Evolutionary conservation across 2,797 vertebrate species (phyloP), one percentile per base, ranked within the genome.

Genomic region (Accipiter minullus): DNA sequence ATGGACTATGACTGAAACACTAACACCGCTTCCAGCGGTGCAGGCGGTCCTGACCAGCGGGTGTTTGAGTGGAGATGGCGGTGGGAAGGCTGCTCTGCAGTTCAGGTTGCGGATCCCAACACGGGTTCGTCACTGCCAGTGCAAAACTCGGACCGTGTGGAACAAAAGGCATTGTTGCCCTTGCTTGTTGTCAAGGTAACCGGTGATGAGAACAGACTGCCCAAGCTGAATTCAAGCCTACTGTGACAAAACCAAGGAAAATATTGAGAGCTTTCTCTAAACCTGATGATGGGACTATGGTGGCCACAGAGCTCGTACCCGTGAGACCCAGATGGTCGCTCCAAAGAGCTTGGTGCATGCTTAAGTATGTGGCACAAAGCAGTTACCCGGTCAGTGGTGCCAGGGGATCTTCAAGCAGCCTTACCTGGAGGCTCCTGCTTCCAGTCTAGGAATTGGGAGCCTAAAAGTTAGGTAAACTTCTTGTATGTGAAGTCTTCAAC

Each of bases 1-100:
- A n/a, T 3, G 10, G 32, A 4, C 50, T 32, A 6, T 11, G 15
- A 42, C 31, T 31, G 58, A 58, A 68, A 32, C 8, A 19, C 4
- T 48, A 16, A 9, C 5, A 4, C 11, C 0, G 0, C 9, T 69
- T 29, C 26, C 20, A 18, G n/a, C 2, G 3, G 38, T 38, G 42
- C 59, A 45, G 29, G 19, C 1, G 0, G 47, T 44, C 36, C n/a
- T 47, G 31, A 13, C 14, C 19, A 52, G 47, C 23, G 45, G 52
- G 3, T 1, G 0, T 22, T 11, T 7, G 27, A 44, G 56, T 10
- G 15, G 15, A 40, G 31, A 11, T 11, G 38, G 12, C 13, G 22
- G 47, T 11, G 31, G 36, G 44, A 68, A 36, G 22, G 44, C 17
- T 80, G 47, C 44, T 58, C 23, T 11, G 55, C 31, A 16, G 16